Conservation (phyloP, 1,140 invertebrate species). For the Sweltsa coloradensis region DNA sequence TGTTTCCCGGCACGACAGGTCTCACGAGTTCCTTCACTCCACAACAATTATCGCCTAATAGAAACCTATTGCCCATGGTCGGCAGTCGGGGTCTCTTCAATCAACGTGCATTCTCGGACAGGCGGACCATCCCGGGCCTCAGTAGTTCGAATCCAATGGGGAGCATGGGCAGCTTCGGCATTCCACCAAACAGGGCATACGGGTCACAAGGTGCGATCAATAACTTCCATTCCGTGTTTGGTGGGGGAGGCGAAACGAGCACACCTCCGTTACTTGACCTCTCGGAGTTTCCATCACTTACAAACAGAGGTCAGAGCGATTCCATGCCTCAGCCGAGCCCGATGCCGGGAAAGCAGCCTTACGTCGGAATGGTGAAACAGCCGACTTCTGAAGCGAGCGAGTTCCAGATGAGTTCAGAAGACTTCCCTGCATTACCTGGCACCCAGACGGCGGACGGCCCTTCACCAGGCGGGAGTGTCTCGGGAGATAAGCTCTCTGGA, state of each 20-base stretch:
- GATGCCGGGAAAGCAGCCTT: conserved; percentile 76
- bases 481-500: conserved; percentile 3
- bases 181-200: conserved; percentile 44
- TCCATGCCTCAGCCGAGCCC: conserved; percentile 64
- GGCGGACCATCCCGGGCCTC: conserved; percentile 57
- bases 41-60: conserved; percentile 44
- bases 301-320: conserved; percentile 61
- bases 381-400: conserved; percentile 82
- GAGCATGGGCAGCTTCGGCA: conserved; percentile 46
- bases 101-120: conserved; percentile 61
- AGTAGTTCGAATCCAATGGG: conserved; percentile 47
- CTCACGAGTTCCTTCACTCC: conserved; percentile 31
- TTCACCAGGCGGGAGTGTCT: conserved; percentile 8
- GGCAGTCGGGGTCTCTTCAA: conserved; percentile 46
- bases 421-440: conserved; percentile 91
- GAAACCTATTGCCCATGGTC: conserved; percentile 23
- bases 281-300: conserved; percentile 82
- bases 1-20: conserved; percentile 42
- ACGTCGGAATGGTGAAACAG: conserved; percentile 93
- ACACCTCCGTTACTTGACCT: conserved; percentile 74
- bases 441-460: conserved; percentile 29
- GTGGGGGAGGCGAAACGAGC: conserved; percentile 51
- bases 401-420: conserved; percentile 96
- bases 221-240: conserved; percentile 67
- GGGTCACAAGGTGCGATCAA: conserved; percentile 48